Evolutionary conservation across 2,113 vertebrate species (phyloP).

Genomic region (Megaceryle torquata): DNA sequence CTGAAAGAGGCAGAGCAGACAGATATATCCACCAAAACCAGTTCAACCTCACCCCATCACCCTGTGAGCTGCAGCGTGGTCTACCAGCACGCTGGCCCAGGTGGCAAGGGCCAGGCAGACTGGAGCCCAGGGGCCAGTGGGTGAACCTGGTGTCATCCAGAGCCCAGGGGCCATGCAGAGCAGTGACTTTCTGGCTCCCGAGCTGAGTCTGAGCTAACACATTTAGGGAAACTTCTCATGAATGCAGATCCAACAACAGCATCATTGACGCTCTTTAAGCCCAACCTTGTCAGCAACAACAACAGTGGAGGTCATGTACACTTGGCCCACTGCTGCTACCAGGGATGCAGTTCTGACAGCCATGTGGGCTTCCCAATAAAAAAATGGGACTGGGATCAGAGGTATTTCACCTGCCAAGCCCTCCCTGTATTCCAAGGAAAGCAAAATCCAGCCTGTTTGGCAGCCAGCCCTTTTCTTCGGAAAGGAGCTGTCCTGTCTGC

Average conservation of each 20-base stretch:
- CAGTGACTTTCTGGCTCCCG: not conserved
- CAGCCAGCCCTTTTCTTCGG: not conserved
- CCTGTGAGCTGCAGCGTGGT: not conserved
- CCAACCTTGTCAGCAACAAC: not conserved
- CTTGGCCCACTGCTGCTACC: not conserved
- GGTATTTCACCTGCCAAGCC: not conserved
- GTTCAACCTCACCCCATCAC: rapidly evolving
- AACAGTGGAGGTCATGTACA: rapidly evolving
- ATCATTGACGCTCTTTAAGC: not conserved
- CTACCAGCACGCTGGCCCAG: not conserved
- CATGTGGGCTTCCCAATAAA: not conserved
- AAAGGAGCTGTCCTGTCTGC: not conserved
- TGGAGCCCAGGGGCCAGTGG: not conserved
- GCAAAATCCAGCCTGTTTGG: not conserved
- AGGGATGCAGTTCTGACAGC: not conserved
- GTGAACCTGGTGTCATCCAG: not conserved
- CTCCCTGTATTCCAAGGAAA: not conserved
- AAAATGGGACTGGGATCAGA: not conserved
- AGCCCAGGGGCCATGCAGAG: not conserved
- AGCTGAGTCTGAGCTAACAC: rapidly evolving
- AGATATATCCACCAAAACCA: not conserved
- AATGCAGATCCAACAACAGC: not conserved
- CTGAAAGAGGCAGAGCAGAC: not conserved
- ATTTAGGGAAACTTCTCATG: not conserved
- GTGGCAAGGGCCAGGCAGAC: not conserved